These are phyloP conservation scores for Cepphus grylle DNA, from an alignment of 2,113 vertebrate genomes.

Conservation along the genomic window DNA sequence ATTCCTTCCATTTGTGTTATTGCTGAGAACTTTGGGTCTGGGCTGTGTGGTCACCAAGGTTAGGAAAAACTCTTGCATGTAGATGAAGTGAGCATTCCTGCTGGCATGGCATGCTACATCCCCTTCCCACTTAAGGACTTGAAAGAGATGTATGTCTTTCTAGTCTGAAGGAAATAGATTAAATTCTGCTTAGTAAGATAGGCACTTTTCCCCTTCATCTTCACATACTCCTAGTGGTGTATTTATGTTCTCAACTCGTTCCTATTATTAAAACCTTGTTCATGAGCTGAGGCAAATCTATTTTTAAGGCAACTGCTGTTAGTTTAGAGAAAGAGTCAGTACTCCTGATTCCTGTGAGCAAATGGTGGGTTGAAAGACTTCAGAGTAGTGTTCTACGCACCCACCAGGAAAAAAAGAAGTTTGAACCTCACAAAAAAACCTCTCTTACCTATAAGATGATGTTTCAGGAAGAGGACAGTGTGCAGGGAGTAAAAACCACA, in stretches of 20 bases:
- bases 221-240: neutral
- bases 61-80: conserved; percentile 40
- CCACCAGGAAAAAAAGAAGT: neutral
- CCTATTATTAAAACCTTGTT: neutral
- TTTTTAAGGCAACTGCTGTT: neutral
- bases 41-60: conserved; percentile 29
- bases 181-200: neutral
- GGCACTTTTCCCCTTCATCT: neutral
- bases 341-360: neutral
- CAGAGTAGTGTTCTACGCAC: neutral
- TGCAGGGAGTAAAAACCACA: neutral
- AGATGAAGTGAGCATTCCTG: conserved; percentile 65
- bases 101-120: neutral
- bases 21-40: conserved; percentile 25
- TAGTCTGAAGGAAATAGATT: neutral
- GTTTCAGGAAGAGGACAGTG: neutral
- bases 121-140: neutral
- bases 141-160: neutral
- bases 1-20: conserved; percentile 17
- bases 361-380: neutral
- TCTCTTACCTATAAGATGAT: neutral
- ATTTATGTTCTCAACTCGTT: neutral
- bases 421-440: neutral
- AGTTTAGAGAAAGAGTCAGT: neutral
- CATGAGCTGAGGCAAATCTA: neutral